Evolutionary conservation across 2,888 invertebrate species (phyloP).

Genomic region (Uloborus plumipes): DNA sequence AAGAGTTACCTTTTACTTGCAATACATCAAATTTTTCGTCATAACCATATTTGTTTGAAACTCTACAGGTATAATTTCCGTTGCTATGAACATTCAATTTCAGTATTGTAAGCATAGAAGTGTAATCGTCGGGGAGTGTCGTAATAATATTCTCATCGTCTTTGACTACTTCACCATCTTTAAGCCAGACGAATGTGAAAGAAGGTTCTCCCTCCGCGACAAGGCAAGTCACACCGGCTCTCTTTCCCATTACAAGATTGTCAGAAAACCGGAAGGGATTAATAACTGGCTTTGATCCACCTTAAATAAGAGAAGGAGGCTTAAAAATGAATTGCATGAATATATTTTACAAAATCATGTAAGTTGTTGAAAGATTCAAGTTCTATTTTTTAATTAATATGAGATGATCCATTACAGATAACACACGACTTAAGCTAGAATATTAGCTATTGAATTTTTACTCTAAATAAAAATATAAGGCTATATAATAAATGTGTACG

Average conservation of each 20-base stretch:
- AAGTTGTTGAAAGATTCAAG: no score
- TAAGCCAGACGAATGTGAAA: slow-evolving; percentile 57
- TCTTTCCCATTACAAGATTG: slow-evolving; percentile 9
- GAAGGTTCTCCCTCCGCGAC: slow-evolving; percentile 59
- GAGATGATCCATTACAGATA: no score
- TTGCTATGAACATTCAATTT: slow-evolving; percentile 10
- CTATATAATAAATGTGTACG: no score
- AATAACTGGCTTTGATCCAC: slow-evolving; percentile 5
- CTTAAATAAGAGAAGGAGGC: neutral
- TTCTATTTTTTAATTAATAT: no score
- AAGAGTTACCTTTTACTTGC: slow-evolving; percentile 26
- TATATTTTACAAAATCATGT: neutral
- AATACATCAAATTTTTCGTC: slow-evolving; percentile 15
- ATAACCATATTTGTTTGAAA: slow-evolving; percentile 20
- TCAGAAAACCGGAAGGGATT: slow-evolving; percentile 4
- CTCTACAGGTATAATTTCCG: slow-evolving; percentile 56
- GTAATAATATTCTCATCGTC: neutral
- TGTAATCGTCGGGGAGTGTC: neutral
- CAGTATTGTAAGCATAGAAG: neutral
- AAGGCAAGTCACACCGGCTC: slow-evolving; percentile 18
- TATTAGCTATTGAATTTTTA: no score
- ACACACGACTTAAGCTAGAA: no score
- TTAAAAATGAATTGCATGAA: neutral
- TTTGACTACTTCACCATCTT: slow-evolving; percentile 31
- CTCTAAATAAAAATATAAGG: no score